A percentile compares a stretch with the other conserved stretches of the same genome.
These are phyloP conservation scores for Cataglyphis cursor DNA, from an alignment of 2,888 invertebrate species.

Conservation along the genomic window DNA sequence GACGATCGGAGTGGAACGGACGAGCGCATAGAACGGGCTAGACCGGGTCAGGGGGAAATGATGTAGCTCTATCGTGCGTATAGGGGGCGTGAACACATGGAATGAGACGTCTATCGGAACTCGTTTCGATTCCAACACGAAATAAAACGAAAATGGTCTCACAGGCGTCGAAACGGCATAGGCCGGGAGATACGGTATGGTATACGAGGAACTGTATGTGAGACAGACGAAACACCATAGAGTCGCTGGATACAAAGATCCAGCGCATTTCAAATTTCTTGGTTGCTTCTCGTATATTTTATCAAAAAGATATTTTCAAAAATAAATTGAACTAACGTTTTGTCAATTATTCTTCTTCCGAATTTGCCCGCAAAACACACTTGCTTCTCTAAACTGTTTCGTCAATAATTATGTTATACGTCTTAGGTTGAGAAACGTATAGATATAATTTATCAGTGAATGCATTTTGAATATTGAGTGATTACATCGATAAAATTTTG, in stretches of 20 bases:
- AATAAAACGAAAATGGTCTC: slow-evolving; percentile 59
- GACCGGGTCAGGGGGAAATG: slow-evolving; percentile 71
- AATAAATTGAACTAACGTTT: background rate
- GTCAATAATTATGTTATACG: background rate
- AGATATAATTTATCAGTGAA: background rate
- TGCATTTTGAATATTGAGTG: background rate
- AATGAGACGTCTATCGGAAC: slow-evolving; percentile 78
- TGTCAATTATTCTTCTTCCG: background rate
- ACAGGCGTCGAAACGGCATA: slow-evolving; percentile 55
- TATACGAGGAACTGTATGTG: slow-evolving; percentile 52
- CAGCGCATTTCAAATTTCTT: background rate
- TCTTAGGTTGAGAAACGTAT: background rate
- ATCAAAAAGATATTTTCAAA: background rate
- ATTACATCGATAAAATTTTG: background rate
- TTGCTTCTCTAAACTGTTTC: background rate
- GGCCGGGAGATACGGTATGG: slow-evolving; percentile 43
- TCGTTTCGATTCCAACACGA: slow-evolving; percentile 73
- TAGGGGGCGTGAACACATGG: slow-evolving; percentile 67
- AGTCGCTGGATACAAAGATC: slow-evolving; percentile 37
- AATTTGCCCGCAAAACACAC: background rate
- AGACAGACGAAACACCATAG: slow-evolving; percentile 5
- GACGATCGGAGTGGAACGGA: slow-evolving; percentile 38
- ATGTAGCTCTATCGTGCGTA: slow-evolving; percentile 66
- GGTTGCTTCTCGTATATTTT: background rate
- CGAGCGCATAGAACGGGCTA: slow-evolving; percentile 70